These are phyloP conservation scores for Circaetus cinerascens DNA, from an alignment of 2,113 vertebrate species.

Conservation along the genomic window DNA sequence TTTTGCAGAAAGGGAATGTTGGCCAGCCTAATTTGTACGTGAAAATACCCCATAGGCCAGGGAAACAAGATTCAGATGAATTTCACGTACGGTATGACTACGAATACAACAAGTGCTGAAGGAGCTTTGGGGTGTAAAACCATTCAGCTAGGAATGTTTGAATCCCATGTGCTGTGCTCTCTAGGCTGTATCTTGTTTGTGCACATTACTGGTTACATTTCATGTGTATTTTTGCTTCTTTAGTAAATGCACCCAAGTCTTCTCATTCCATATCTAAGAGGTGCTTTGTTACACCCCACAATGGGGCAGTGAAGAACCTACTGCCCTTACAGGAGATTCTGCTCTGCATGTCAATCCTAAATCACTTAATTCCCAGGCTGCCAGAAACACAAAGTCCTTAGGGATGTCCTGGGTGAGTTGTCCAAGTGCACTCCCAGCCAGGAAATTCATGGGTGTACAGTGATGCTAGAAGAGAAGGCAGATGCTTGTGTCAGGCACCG, in stretches of 20 bases:
- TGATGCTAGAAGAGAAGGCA: constrained; percentile 51
- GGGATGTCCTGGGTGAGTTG: constrained; percentile 51
- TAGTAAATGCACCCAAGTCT: not conserved
- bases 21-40: constrained; percentile 81
- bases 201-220: not conserved
- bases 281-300: not conserved
- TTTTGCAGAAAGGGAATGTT: constrained; percentile 76
- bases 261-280: not conserved
- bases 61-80: constrained; percentile 79
- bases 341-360: constrained; percentile 44
- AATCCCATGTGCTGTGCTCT: not conserved
- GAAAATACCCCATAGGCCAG: constrained; percentile 78
- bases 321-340: constrained; percentile 14
- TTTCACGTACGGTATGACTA: constrained; percentile 20
- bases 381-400: constrained; percentile 53
- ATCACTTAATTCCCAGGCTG: constrained; percentile 59
- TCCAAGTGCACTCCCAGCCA: constrained; percentile 55
- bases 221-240: not conserved
- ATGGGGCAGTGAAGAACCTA: not conserved
- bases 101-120: constrained; percentile 17
- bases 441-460: constrained; percentile 60
- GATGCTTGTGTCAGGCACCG: constrained; percentile 13
- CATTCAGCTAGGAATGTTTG: not conserved
- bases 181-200: not conserved
- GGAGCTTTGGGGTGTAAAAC: constrained; percentile 26